Evolutionary conservation across 2,113 vertebrate genomes (phyloP).

Genomic region (Bombycilla garrulus): DNA sequence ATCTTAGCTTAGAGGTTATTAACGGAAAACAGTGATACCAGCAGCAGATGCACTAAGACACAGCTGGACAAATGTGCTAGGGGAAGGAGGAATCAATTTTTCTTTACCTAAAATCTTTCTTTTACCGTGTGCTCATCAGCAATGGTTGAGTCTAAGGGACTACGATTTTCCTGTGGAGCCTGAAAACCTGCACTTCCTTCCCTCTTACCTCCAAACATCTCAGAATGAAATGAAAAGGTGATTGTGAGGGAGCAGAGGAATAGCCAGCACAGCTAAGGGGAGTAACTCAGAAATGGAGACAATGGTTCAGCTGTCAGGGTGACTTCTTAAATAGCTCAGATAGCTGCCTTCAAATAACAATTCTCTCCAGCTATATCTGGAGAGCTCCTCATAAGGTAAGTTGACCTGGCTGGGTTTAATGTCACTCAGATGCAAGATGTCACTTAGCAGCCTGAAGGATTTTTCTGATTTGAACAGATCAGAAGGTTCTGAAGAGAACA

Average conservation of each 20-base stretch:
- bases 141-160: not conserved
- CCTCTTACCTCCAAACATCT: not conserved
- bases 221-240: not conserved
- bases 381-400: not conserved
- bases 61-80: not conserved
- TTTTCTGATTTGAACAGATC: slow-evolving; percentile 44
- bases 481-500: slow-evolving; percentile 25
- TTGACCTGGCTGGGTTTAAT: slow-evolving; percentile 18
- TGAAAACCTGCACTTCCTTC: not conserved
- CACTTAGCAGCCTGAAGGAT: not conserved
- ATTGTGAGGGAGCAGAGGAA: not conserved
- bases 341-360: slow-evolving; percentile 6
- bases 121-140: not conserved
- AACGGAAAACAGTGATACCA: not conserved
- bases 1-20: not conserved
- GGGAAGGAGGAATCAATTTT: not conserved
- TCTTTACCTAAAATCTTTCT: not conserved
- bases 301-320: not conserved
- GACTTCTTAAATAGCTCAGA: slow-evolving; percentile 8
- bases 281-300: slow-evolving; percentile 2
- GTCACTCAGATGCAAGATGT: not conserved
- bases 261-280: not conserved
- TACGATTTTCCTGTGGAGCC: not conserved
- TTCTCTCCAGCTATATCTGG: slow-evolving; percentile 1
- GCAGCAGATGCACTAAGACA: not conserved